These are phyloP conservation scores for Pediacus dermestoides DNA, from an alignment of 2,888 invertebrate genomes.

Conservation along the genomic window DNA sequence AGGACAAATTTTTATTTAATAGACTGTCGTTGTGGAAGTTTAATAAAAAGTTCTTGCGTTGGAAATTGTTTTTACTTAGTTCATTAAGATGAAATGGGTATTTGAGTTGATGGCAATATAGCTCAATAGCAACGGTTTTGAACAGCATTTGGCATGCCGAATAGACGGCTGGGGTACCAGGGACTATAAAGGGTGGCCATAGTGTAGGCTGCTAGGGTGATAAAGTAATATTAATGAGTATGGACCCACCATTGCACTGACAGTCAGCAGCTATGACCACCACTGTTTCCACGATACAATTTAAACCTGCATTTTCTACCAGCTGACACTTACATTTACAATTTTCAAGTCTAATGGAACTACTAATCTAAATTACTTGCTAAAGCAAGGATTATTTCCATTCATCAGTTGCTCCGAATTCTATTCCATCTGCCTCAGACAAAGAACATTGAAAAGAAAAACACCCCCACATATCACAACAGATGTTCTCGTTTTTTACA, in stretches of 20 bases:
- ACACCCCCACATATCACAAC: no score
- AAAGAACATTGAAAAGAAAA: no score
- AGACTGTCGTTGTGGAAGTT: slow-evolving; percentile 6
- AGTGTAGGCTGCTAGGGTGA: slow-evolving; percentile 14
- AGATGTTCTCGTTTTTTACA: no score
- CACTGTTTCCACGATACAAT: slow-evolving; percentile 5
- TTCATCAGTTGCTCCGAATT: slow-evolving; percentile 2
- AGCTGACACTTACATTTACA: slow-evolving; percentile 7
- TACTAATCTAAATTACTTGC: slow-evolving; percentile 7
- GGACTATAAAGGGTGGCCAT: slow-evolving; percentile 5
- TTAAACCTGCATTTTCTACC: slow-evolving; percentile 2
- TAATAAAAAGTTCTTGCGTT: not conserved
- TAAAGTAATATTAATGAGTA: slow-evolving; percentile 29
- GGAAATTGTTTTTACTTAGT: slow-evolving; percentile 19
- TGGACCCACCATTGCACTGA: slow-evolving; percentile 12
- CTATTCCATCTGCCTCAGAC: no score
- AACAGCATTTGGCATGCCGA: slow-evolving; percentile 5
- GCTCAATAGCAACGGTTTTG: slow-evolving; percentile 3
- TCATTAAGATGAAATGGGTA: slow-evolving; percentile 18
- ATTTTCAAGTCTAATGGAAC: slow-evolving; percentile 8
- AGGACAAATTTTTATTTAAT: slow-evolving; percentile 9
- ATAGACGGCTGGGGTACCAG: slow-evolving; percentile 5
- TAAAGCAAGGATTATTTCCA: slow-evolving; percentile 2
- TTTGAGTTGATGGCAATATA: slow-evolving; percentile 17
- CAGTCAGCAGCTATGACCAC: slow-evolving; percentile 2